Base-by-base conservation (phyloP, 2,113 vertebrate genomes). In the Aptenodytes forsteri region DNA sequence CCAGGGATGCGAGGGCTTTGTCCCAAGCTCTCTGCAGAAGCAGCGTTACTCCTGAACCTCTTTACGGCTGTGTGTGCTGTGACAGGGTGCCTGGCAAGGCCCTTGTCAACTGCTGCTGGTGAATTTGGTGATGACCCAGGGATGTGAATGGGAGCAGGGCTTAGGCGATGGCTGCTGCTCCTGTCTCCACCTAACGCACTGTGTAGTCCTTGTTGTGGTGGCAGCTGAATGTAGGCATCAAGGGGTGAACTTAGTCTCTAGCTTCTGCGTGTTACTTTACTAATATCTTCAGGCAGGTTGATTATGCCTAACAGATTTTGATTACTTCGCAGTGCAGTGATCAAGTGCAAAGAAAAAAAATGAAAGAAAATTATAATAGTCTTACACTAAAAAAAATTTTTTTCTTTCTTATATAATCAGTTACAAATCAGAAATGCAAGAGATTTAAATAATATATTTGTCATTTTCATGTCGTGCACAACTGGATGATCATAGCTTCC, bases 1-100 rank as follows among this genome's bases (percentile, higher is more conserved):
- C 38, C 26, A 9, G 16, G 54, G 40, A 32, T 21, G 20, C 3
- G 1, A 27, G 16, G 66, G 69, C 75, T 86, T 59, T 61, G 23
- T 42, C 54, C 79, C 36, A 7, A 7, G n/a, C 76, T 54, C 7
- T 47, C 9, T 46, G 54, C 3, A 6, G 50, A 79, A 80, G 22
- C 47, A 11, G 32, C 11, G 11, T 26, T 36, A 18, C 21, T 62
- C 79, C 80, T 47, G 19, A 58, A 25, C 20, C 17, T 38, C 69
- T 75, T 47, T 10, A 10, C 4, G 2, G 7, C 40, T 49, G 19
- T 6, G 10, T 22, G 23, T 1, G 0, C 54, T 52, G 18, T 1
- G 4, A 2, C 2, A 1, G 62, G 40, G 22, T 11, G 10, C 16
- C 20, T 19, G 11, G 34, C 36, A 16, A 83, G 36, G 59, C 34